Conservation (phyloP, 2,113 vertebrate genomes). For the Myxocyprinus asiaticus region DNA sequence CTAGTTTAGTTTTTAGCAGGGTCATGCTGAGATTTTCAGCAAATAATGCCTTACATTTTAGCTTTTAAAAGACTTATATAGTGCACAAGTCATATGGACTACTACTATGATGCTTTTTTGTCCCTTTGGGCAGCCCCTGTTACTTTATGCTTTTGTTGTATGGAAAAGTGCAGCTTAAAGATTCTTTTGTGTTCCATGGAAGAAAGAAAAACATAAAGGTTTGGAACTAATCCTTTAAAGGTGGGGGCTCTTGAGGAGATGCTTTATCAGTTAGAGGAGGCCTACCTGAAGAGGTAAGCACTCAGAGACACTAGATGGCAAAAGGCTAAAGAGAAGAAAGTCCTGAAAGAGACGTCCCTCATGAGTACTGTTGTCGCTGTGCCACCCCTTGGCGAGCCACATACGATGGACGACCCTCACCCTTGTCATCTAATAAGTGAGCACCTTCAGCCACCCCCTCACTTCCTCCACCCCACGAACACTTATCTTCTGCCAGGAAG, state of each 20-base stretch:
- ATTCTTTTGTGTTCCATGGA: too few relatives aligned
- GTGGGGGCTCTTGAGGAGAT: constrained; percentile 74
- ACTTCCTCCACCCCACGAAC: constrained; percentile 1
- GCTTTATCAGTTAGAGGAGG: constrained; percentile 70
- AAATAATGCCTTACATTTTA: too few relatives aligned
- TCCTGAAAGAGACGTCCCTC: constrained; percentile 47
- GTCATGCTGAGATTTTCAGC: too few relatives aligned
- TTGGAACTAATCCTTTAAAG: constrained; percentile 49
- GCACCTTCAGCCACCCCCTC: neutral
- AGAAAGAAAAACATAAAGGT: too few relatives aligned
- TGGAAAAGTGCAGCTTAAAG: too few relatives aligned
- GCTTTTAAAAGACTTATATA: too few relatives aligned
- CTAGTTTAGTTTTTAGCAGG: too few relatives aligned
- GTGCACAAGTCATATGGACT: too few relatives aligned
- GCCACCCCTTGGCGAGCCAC: neutral
- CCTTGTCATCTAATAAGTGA: constrained; percentile 39
- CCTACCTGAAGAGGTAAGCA: constrained; percentile 71
- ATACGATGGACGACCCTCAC: constrained; percentile 37
- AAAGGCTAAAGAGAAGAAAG: constrained; percentile 21
- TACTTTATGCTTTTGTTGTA: too few relatives aligned
- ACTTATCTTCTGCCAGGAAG: constrained; percentile 49
- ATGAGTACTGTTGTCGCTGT: neutral
- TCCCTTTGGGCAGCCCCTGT: too few relatives aligned
- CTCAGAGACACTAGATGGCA: constrained; percentile 56
- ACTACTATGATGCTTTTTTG: too few relatives aligned